Conservation (phyloP, 2,888 invertebrate species). For the Aspidiotus destructor region DNA sequence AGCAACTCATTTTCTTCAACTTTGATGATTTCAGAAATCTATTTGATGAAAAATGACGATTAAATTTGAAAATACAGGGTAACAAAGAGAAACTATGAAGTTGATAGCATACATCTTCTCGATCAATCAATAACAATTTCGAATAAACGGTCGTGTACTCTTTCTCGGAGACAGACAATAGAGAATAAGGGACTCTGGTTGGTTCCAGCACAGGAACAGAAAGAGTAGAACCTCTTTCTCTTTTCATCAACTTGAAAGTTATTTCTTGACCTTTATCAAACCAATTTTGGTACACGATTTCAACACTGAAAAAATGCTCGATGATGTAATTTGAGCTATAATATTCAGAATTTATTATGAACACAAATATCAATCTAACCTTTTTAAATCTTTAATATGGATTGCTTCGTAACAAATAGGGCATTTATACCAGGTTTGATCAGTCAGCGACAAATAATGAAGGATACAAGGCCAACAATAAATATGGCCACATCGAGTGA, state of each 20-base stretch:
- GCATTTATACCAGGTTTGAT: constrained; percentile 72
- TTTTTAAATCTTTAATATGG: constrained; percentile 69
- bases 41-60: background rate
- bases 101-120: constrained; percentile 50
- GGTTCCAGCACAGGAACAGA: constrained; percentile 47
- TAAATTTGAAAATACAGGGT: background rate
- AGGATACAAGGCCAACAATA: constrained; percentile 94
- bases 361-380: constrained; percentile 44
- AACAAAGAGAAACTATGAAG: background rate
- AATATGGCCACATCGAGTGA: constrained; percentile 89
- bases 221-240: constrained; percentile 52
- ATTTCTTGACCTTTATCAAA: constrained; percentile 57
- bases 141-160: constrained; percentile 54
- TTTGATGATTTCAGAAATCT: constrained; percentile 59
- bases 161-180: constrained; percentile 45
- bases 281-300: constrained; percentile 47
- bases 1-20: constrained; percentile 61
- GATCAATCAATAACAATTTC: constrained; percentile 65
- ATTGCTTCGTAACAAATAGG: constrained; percentile 86
- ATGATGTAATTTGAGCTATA: too few relatives aligned
- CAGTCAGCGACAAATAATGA: constrained; percentile 79
- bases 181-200: constrained; percentile 37
- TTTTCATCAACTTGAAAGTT: constrained; percentile 73
- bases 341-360: too few relatives aligned
- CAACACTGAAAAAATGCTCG: constrained; percentile 47